A percentile compares a stretch with the other conserved stretches of the same genome.
These are phyloP conservation scores for Thamnophis sirtalis DNA, from an alignment of 2,113 vertebrate genomes.

Conservation along the genomic window DNA sequence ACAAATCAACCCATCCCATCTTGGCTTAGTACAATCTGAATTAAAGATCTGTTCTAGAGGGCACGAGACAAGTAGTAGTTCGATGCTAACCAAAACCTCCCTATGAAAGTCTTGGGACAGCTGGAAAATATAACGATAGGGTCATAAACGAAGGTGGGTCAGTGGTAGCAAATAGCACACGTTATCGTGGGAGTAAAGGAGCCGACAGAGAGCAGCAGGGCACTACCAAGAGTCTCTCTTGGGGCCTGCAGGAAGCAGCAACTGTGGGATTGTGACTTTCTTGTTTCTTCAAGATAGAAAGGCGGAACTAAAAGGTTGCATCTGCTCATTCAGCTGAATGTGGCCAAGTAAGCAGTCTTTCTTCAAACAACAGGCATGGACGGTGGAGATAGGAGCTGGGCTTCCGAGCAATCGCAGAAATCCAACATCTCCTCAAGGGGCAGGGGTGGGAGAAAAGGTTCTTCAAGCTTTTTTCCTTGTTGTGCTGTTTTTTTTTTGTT, in stretches of 20 bases:
- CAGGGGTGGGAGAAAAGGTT: neutral
- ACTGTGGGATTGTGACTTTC: neutral
- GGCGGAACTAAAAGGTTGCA: neutral
- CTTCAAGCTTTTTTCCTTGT: neutral
- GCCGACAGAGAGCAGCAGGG: neutral
- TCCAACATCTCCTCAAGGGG: neutral
- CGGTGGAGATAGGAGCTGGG: neutral
- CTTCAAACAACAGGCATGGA: neutral
- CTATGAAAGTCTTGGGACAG: neutral
- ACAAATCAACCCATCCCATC: neutral
- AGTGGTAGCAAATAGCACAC: neutral
- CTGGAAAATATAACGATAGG: neutral
- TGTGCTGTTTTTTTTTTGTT: neutral
- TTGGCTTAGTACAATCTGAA: neutral
- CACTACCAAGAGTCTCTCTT: neutral
- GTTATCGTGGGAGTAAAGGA: neutral
- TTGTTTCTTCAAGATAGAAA: neutral
- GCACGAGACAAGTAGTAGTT: neutral
- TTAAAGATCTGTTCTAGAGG: neutral
- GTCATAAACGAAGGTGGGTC: no score
- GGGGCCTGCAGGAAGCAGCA: neutral
- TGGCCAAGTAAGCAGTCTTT: neutral
- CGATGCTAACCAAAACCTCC: neutral
- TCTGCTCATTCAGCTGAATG: neutral
- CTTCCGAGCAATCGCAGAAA: neutral